Percentiles rank a stretch among this genome's conserved stretches.
These are phyloP conservation scores for Ophioderma brevispina DNA, from an alignment of 35 echinoderm and acorn worm species.

Conservation along the genomic window DNA sequence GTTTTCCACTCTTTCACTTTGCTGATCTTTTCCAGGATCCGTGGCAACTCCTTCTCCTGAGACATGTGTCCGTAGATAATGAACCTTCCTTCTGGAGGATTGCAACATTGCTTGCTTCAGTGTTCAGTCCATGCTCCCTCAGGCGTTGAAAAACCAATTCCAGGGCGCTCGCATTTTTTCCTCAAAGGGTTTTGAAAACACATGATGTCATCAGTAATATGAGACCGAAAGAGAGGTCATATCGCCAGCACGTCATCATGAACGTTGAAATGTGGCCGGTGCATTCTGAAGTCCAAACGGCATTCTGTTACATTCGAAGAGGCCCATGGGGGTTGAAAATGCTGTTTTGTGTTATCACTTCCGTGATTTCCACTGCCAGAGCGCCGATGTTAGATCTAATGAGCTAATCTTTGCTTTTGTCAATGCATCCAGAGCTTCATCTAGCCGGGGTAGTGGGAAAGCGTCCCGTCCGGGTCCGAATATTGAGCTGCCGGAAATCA, in stretches of 20 bases:
- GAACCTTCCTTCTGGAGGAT: conserved; percentile 26
- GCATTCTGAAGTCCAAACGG: conserved; percentile 55
- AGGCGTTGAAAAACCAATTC: no score
- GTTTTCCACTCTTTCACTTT: no score
- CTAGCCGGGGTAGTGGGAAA: no score
- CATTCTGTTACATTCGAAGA: conserved; percentile 54
- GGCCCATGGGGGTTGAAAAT: conserved; percentile 54
- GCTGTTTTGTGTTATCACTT: conserved; percentile 52
- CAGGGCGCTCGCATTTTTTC: no score
- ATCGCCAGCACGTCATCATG: conserved; percentile 48
- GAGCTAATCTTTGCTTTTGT: no score
- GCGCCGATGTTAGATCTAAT: no score
- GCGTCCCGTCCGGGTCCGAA: no score
- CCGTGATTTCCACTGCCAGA: no score
- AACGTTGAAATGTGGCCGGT: conserved; percentile 46
- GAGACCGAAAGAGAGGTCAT: conserved; percentile 15
- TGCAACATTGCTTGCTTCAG: conserved; percentile 42
- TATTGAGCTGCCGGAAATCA: no score
- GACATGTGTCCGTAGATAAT: conserved; percentile 48
- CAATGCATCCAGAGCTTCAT: no score
- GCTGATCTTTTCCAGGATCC: no score
- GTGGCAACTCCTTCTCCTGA: no score
- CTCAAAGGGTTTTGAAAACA: conserved; percentile 56
- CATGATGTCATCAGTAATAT: conserved; percentile 71
- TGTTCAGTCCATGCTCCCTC: conserved; percentile 27